Conservation (phyloP, 2,113 vertebrate genomes). For the Elephas maximus region DNA sequence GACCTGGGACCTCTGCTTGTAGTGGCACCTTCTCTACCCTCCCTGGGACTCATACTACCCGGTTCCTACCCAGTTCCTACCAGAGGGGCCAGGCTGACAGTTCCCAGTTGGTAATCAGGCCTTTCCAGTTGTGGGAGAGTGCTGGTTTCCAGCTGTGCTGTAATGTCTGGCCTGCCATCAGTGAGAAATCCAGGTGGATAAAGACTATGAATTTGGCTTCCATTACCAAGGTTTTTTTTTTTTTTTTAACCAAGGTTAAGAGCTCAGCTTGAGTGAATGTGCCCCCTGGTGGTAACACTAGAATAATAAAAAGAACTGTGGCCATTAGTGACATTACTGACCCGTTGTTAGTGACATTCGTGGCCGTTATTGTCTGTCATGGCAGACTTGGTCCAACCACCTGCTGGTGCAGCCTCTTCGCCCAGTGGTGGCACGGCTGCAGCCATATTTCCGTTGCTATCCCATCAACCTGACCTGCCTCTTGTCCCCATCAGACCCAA, state of each 20-base stretch:
- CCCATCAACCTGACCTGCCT: background rate
- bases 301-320: background rate
- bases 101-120: background rate
- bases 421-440: background rate
- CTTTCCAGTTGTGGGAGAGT: background rate
- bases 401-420: background rate
- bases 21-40: accelerated
- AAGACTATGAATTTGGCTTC: background rate
- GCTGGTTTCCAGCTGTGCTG: background rate
- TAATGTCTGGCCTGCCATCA: conserved; percentile 16
- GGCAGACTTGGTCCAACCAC: background rate
- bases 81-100: background rate
- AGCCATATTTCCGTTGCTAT: background rate
- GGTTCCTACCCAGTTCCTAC: background rate
- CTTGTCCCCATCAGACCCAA: background rate
- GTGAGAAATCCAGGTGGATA: background rate
- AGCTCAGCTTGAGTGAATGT: background rate
- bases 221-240: background rate
- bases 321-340: accelerated
- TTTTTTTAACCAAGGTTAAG: background rate
- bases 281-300: background rate
- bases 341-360: accelerated
- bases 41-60: background rate
- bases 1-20: background rate
- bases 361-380: background rate